Conservation (phyloP, 1,140 invertebrate genomes). For the Harlomillsia oculata region DNA sequence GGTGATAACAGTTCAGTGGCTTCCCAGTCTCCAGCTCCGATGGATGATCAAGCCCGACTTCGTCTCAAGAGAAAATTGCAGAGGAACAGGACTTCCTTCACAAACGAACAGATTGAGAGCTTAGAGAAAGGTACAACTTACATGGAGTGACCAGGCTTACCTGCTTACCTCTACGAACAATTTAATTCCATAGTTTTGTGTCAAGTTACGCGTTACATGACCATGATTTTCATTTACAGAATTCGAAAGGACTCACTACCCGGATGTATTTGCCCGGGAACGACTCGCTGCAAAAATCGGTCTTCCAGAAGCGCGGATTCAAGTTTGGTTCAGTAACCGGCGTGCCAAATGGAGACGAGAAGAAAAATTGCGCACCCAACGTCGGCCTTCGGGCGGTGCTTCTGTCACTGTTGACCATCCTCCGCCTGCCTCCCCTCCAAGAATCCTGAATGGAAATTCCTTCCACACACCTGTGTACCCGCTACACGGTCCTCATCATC, state of each 20-base stretch:
- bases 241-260: slow-evolving; percentile 84
- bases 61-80: slow-evolving; percentile 93
- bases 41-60: slow-evolving; percentile 75
- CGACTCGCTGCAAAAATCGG: slow-evolving; percentile 91
- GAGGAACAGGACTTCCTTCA: slow-evolving; percentile 95
- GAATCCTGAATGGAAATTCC: slow-evolving; percentile 46
- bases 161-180: too few relatives aligned
- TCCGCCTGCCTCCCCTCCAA: slow-evolving; percentile 43
- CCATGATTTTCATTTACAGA: slow-evolving; percentile 44
- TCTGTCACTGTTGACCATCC: too few relatives aligned
- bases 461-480: slow-evolving; percentile 46
- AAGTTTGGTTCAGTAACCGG: slow-evolving; percentile 55
- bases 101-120: slow-evolving; percentile 97
- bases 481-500: slow-evolving; percentile 37
- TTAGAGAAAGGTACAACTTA: slow-evolving; percentile 81
- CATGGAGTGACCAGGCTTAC: too few relatives aligned
- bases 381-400: slow-evolving; percentile 24
- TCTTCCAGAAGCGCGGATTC: slow-evolving; percentile 93
- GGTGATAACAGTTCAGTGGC: slow-evolving; percentile 44
- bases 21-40: slow-evolving; percentile 61
- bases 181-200: too few relatives aligned
- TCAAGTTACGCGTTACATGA: background rate
- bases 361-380: slow-evolving; percentile 81
- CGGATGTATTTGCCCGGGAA: slow-evolving; percentile 93
- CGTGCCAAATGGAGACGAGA: slow-evolving; percentile 96